Base-by-base conservation (phyloP, 2,888 invertebrate species). In the Saturnia pavonia region DNA sequence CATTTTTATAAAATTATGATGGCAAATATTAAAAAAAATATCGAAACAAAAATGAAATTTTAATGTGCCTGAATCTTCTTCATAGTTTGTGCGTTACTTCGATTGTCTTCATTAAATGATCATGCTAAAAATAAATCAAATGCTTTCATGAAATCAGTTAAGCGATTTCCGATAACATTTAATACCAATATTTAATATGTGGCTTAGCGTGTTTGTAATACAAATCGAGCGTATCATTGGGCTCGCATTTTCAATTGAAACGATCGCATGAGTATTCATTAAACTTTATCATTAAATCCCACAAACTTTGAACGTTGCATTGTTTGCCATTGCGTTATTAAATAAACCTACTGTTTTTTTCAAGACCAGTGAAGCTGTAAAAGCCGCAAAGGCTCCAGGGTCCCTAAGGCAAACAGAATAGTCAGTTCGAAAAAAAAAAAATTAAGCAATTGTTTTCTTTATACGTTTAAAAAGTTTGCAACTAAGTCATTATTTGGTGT, bases 111-210 rank as follows among this genome's bases (percentile, higher is more conserved):
- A 25, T 14, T 25, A 7, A 60, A 60, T 60, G 3, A 12, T 60
- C 25, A 27, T 25, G 6, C 27, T 6, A 14, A 60, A 60, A 7
- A 27, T 60, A 27, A 60, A 60, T 60, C 27, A 25, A 27, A 60
- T 14, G 14, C 16, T 27, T 3, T 27, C 25, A 27, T 27, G 27
- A 60, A 27, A 60, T 60, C 74, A 73, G 74, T 76, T 79, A 74
- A 78, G 68, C 74, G 73, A 68, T 42, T 73, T 74, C 70, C 74
- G 69, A 79, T 77, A 73, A 72, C 72, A 72, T 67, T 66, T 72
- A 63, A 70, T 68, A 65, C 54, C 70, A 67, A 71, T 67, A 48
- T 76, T 73, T 73, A 54, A 76, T 75, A 73, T 75, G 22, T 40
- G 51, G 40, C 65, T 60, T 68, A 69, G 68, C 68, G 73, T 73